These are phyloP conservation scores for Bacillus rossius DNA, from an alignment of 1,140 invertebrate species.

Conservation along the genomic window DNA sequence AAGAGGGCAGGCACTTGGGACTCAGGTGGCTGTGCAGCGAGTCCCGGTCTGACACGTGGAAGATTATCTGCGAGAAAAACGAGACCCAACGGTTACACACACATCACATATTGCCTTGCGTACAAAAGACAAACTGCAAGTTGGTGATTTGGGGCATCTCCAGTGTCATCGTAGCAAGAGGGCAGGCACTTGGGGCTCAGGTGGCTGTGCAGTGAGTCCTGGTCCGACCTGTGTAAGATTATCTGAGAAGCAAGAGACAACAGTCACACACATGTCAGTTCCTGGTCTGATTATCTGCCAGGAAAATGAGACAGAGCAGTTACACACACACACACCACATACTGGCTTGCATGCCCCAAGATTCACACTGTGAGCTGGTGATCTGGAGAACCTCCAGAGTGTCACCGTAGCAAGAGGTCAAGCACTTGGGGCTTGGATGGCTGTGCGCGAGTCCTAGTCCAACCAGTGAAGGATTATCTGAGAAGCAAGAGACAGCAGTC, in stretches of 20 bases:
- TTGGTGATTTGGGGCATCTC: too few relatives aligned
- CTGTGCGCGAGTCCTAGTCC: conserved; percentile 70
- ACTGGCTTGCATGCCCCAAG: too few relatives aligned
- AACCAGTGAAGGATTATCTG: conserved; percentile 79
- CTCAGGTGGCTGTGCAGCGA: conserved; percentile 72
- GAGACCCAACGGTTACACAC: too few relatives aligned
- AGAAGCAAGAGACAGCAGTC: conserved; percentile 18
- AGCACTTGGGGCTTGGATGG: conserved; percentile 67
- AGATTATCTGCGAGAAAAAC: conserved; percentile 55
- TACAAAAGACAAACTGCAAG: too few relatives aligned
- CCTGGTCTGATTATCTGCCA: conserved; percentile 74
- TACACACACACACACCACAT: too few relatives aligned
- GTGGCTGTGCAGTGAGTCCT: conserved; percentile 71
- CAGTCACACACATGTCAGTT: too few relatives aligned
- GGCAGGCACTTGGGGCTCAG: conserved; percentile 74
- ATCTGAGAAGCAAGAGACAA: too few relatives aligned
- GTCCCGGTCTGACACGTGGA: conserved; percentile 77
- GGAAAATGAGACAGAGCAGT: too few relatives aligned
- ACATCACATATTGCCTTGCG: too few relatives aligned
- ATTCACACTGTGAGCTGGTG: conserved; percentile 55
- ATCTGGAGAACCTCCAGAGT: conserved; percentile 56
- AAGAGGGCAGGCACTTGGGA: conserved; percentile 68
- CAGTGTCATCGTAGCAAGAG: conserved; percentile 66
- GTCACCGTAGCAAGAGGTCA: conserved; percentile 75
- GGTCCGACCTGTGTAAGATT: conserved; percentile 77